phyloP scores from a whole-genome alignment of 2,113 vertebrate species.

The Myrmophylax atrothorax region DNA sequence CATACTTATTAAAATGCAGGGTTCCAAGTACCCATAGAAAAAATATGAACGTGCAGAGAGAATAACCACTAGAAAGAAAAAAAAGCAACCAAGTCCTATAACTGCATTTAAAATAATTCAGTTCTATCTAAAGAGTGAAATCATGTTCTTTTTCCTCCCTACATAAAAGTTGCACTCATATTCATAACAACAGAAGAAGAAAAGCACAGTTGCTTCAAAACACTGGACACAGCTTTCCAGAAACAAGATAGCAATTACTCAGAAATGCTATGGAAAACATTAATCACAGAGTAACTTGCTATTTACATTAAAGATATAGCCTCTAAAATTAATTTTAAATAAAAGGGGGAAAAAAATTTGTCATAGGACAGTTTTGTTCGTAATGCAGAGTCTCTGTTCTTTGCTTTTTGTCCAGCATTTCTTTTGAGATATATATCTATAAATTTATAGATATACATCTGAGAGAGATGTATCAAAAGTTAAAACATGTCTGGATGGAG shows the following conservation, averaged over 20 bases:
- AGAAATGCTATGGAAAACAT: constrained; percentile 43
- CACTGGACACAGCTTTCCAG: constrained; percentile 20
- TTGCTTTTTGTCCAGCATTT: constrained; percentile 10
- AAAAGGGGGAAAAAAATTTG: neutral
- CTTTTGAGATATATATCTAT: neutral
- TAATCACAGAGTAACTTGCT: constrained; percentile 30
- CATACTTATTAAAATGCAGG: constrained; percentile 18
- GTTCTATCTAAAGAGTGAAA: neutral
- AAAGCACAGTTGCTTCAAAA: constrained; percentile 22
- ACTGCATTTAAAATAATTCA: neutral
- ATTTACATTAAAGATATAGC: constrained; percentile 32
- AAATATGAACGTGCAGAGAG: constrained; percentile 38
- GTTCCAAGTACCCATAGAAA: constrained; percentile 50
- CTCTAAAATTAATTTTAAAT: constrained; percentile 1
- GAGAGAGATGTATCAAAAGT: constrained; percentile 11
- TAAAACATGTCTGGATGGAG: neutral
- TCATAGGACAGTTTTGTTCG: neutral
- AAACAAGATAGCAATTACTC: constrained; percentile 51
- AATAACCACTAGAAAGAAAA: neutral
- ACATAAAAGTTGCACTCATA: constrained; percentile 2
- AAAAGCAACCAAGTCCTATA: neutral
- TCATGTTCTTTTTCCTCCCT: neutral
- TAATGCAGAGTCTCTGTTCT: neutral
- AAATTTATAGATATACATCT: neutral
- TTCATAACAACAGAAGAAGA: constrained; percentile 6